Evolutionary conservation across 2,888 invertebrate species (phyloP).

Genomic region (Ischnus inquisitorius): DNA sequence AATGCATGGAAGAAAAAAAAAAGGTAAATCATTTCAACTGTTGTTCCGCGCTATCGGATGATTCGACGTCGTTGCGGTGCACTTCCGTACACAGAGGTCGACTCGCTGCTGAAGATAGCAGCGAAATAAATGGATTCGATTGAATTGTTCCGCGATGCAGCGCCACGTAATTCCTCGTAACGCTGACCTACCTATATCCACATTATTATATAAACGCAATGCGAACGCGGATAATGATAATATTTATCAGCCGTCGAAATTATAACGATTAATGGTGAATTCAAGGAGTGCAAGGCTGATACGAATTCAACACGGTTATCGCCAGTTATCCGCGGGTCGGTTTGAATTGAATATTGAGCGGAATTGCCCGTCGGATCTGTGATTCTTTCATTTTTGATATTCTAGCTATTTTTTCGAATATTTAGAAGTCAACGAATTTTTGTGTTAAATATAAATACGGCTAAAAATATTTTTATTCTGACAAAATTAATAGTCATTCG

Average conservation of each 20-base stretch:
- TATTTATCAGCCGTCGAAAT: conserved; percentile 49
- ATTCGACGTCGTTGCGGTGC: conserved; percentile 9
- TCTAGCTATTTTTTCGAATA: not conserved
- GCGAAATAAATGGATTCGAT: conserved; percentile 43
- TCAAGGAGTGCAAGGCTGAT: not conserved
- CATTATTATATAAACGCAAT: not conserved
- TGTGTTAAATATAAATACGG: not conserved
- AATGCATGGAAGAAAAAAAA: conserved; percentile 16
- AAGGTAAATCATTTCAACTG: not conserved
- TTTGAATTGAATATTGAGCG: conserved; percentile 43
- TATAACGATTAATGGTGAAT: conserved; percentile 4
- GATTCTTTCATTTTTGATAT: not conserved
- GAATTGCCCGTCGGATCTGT: not conserved
- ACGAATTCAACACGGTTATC: conserved; percentile 21
- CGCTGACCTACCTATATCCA: not conserved
- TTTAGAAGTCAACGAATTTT: not conserved
- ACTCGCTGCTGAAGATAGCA: conserved; percentile 8
- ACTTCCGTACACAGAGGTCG: conserved; percentile 32
- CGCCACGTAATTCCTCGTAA: conserved; percentile 25
- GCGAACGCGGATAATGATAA: not conserved
- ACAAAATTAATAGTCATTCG: no score
- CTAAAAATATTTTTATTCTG: no score
- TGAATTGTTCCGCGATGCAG: conserved; percentile 15
- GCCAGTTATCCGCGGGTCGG: conserved; percentile 17
- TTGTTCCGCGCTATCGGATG: conserved; percentile 28